Conservation (phyloP, 2,113 vertebrate species). For the Rhegmatorhina hoffmannsi region DNA sequence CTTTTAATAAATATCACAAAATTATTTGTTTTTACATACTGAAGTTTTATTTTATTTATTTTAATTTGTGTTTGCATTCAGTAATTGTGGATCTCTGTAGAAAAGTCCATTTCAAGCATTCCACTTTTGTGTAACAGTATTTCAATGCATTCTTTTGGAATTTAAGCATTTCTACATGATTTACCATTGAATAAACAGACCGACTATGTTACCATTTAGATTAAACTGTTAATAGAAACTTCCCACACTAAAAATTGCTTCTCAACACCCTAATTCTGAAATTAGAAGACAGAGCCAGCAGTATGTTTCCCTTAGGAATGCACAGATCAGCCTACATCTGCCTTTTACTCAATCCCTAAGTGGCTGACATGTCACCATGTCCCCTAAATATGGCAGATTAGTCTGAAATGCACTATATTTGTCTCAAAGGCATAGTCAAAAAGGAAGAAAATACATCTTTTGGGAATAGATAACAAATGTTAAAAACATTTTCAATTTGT, state of each 20-base stretch:
- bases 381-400: background rate
- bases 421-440: background rate
- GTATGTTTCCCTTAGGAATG: background rate
- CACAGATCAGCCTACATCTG: background rate
- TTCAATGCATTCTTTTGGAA: slow-evolving; percentile 2
- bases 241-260: background rate
- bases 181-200: background rate
- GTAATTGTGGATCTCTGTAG: background rate
- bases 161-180: background rate
- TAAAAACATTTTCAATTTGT: background rate
- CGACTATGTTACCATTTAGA: background rate
- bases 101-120: background rate
- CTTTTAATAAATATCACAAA: slow-evolving; percentile 56
- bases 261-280: background rate
- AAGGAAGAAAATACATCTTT: background rate
- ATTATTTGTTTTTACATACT: slow-evolving; percentile 19
- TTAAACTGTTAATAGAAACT: background rate
- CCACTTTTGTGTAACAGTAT: background rate
- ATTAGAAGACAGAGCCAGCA: background rate
- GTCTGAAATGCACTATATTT: background rate
- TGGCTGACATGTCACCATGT: background rate
- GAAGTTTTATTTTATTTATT: slow-evolving; percentile 24
- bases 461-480: background rate
- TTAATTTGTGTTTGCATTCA: background rate
- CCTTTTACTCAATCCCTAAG: background rate